Evolutionary conservation across 2,113 vertebrate species (phyloP).

Genomic region (Acinonyx jubatus): DNA sequence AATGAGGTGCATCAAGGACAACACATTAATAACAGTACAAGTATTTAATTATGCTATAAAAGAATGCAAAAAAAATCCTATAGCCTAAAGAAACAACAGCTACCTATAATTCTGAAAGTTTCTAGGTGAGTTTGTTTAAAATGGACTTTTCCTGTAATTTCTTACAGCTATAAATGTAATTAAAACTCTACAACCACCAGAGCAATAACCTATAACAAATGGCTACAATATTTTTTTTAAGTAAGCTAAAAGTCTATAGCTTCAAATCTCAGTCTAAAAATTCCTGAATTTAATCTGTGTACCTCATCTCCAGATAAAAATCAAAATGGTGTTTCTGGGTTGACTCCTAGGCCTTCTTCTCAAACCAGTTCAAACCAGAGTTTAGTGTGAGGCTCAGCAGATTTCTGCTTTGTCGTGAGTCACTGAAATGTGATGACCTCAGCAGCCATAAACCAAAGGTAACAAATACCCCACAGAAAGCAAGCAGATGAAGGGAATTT

Average conservation of each 20-base stretch:
- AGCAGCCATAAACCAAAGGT: slow-evolving; percentile 62
- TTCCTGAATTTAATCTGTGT: background rate
- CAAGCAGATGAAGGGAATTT: background rate
- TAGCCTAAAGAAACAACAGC: background rate
- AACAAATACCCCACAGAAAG: background rate
- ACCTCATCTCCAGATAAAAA: background rate
- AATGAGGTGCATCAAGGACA: background rate
- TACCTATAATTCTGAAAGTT: slow-evolving; percentile 16
- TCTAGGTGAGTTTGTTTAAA: background rate
- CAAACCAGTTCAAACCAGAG: slow-evolving; percentile 69
- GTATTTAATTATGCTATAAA: background rate
- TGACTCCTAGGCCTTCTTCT: background rate
- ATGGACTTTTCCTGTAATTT: background rate
- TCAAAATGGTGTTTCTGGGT: slow-evolving; percentile 32
- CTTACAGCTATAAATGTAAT: background rate
- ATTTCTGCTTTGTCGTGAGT: slow-evolving; percentile 56
- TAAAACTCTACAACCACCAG: background rate
- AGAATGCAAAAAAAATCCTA: background rate
- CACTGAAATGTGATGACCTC: slow-evolving; percentile 51
- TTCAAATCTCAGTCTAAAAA: slow-evolving; percentile 31
- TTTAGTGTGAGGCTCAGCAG: slow-evolving; percentile 42
- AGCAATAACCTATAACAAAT: background rate
- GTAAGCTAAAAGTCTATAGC: background rate
- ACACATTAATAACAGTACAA: background rate
- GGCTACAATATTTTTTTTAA: background rate